Evolutionary conservation across 2,888 invertebrate genomes (phyloP), one percentile per base, ranked within the genome.

Genomic region (Elmis aenea): DNA sequence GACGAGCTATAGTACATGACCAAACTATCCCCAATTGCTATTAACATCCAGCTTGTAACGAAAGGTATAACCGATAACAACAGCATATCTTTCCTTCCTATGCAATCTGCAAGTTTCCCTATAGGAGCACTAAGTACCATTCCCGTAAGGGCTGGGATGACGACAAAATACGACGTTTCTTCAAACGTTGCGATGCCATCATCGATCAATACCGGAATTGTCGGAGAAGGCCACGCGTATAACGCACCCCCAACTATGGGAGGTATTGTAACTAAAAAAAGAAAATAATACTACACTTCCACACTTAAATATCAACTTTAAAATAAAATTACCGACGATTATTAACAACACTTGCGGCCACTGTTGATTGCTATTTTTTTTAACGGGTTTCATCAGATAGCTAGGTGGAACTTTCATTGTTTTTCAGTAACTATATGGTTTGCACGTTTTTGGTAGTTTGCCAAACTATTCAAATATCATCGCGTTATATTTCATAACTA

Each of bases 191-290:
- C 51, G 8, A 6, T 8, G 20, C 60, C 50, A 6, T 57, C 56
- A 14, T 51, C 46, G 15, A 55, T 47, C 3, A 65, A 50, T 38
- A 54, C 53, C 13, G 59, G 57, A 12, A 63, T 52, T 6, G 62
- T 57, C 11, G 65, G 63, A 18, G 64, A 61, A 16, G 63, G 51
- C 65, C 64, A 65, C 1, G 56, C 45, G 42, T 51, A 53, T 6
- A 52, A 34, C 14, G 57, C 35, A 2, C 59, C 58, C 12, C 48
- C 48, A 59, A 38, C 1, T 52, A 40, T 9, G 51, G 39, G 9
- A 55, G 3, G 8, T 45, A 44, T 18, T 42, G 50, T 52, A 23
- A 5, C 45, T 45, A 38, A 5, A 39, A 25, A 32, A 45, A 25
- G 18, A 15, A 25, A 25, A 6, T 30, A 18, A 25, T 39, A n/a